phyloP scores from a whole-genome alignment of 2,113 vertebrate species.

The Lycocorax pyrrhopterus region DNA sequence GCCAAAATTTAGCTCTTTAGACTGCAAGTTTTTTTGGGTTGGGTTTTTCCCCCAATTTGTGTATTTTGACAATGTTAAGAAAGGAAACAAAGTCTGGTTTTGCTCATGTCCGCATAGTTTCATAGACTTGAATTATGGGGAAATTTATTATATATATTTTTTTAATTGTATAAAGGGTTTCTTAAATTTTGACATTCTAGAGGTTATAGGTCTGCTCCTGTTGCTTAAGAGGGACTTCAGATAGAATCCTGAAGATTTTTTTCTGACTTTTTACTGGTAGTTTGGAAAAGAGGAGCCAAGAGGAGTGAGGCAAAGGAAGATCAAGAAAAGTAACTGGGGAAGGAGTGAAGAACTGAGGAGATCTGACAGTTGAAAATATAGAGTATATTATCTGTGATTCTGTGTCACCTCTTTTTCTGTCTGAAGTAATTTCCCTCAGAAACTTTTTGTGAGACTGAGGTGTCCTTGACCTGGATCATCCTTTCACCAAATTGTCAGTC shows the following conservation, averaged over 20 bases:
- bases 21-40: background rate
- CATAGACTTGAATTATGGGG: background rate
- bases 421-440: background rate
- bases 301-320: background rate
- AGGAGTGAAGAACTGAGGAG: background rate
- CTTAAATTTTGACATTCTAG: background rate
- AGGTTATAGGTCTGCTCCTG: background rate
- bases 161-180: background rate
- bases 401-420: background rate
- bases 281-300: background rate
- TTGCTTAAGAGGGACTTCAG: background rate
- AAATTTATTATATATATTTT: background rate
- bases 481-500: background rate
- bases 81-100: background rate
- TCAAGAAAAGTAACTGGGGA: background rate
- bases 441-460: background rate
- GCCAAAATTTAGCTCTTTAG: background rate
- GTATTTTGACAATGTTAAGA: background rate
- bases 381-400: background rate
- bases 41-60: fast-evolving
- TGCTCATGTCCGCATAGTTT: background rate
- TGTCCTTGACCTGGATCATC: background rate
- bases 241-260: background rate
- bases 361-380: background rate
- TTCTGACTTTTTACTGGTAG: background rate